Evolutionary conservation across 2,797 vertebrate genomes (phyloP), one percentile per base, ranked within the genome.

Genomic region (Chrosomus eos): DNA sequence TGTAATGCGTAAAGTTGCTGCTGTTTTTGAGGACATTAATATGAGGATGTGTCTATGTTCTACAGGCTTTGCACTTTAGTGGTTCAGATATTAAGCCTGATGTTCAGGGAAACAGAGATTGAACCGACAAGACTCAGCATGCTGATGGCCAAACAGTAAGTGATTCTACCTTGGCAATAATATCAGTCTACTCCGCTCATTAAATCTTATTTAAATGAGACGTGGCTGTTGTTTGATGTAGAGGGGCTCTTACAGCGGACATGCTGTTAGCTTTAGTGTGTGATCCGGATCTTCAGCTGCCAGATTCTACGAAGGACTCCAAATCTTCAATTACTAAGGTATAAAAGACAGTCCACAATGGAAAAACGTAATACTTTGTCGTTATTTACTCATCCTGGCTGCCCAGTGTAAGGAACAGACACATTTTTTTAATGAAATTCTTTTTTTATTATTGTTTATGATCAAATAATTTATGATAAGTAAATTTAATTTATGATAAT

Each of bases 101-200:
- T 96, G 95, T 95, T 96, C 90, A 92, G 94, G 89, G 96, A 96
- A 90, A 96, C 91, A 1, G 95, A 96, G 86, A 92, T 92, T 0
- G 95, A 96, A 83, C 89, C 90, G 5, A 92, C 94, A 23, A 91
- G 93, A 55, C 83, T 94, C 58, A 87, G 53, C 86, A 91, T 94
- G 81, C 86, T 96, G 53, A 92, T 92, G 16, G 90, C 94, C 83
- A 93, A 94, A 77, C 93, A 91, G 96, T 96, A 90, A 93, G 89
- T 26, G 5, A 31, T 66, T 38, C 28, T 18, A 4, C 7, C 53
- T 28, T 16, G 38, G 26, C 51, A 18, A 16, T 58, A 4, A 60
- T 40, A 60, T 5, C 5, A 33, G 3, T 48, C 14, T 48, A 16
- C 45, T 62, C 7, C 5, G 26, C 14, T 77, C 43, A n/a, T 43